A percentile compares a stretch with the other conserved stretches of the same genome.
phyloP scores from a whole-genome alignment of 2,888 invertebrate species.

The Eupeodes latifasciatus region DNA sequence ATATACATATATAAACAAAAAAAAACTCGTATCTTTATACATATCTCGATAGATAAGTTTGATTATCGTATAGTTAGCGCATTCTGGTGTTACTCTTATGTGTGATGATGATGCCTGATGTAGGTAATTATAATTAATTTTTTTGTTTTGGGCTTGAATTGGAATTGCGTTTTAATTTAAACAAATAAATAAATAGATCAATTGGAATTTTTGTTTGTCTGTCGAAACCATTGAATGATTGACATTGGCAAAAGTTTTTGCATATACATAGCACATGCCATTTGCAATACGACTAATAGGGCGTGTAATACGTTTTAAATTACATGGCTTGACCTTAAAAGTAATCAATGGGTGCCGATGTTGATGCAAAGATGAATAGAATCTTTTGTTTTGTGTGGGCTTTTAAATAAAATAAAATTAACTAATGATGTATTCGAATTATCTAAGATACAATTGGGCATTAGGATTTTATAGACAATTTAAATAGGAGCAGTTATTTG shows the following conservation, averaged over 20 bases:
- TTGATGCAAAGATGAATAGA: constrained; percentile 8
- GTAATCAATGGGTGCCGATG: background rate
- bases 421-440: too few relatives aligned
- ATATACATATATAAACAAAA: background rate
- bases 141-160: background rate
- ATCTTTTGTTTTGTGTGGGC: background rate
- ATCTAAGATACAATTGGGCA: too few relatives aligned
- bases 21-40: background rate
- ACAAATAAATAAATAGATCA: constrained; percentile 18
- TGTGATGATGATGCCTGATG: background rate
- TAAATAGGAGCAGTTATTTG: too few relatives aligned
- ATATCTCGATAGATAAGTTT: background rate
- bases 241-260: constrained; percentile 17
- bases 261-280: constrained; percentile 2
- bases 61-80: constrained; percentile 38
- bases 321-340: constrained; percentile 40
- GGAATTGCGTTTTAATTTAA: constrained; percentile 31
- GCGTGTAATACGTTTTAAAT: constrained; percentile 35
- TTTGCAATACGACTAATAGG: constrained; percentile 10
- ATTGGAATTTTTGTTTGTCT: constrained; percentile 14
- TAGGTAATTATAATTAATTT: background rate
- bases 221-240: background rate
- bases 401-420: background rate
- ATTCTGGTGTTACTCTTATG: constrained; percentile 36
- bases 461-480: too few relatives aligned